Conservation (phyloP, 2,797 vertebrate genomes). For the Liasis olivaceus region DNA sequence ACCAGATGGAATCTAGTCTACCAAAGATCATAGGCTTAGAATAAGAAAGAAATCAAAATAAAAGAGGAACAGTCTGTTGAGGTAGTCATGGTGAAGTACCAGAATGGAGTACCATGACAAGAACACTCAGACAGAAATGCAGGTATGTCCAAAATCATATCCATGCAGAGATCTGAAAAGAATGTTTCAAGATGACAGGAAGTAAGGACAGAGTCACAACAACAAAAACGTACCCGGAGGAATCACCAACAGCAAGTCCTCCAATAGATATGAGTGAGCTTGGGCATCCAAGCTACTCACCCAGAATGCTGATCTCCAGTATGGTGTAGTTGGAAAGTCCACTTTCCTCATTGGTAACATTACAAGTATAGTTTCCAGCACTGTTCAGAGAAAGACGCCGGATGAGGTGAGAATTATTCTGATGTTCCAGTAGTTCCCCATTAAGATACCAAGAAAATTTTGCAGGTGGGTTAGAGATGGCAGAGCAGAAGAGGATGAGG, state of each 20-base stretch:
- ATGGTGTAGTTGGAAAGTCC: background rate
- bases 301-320: slow-evolving; percentile 13
- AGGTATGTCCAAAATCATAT: background rate
- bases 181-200: background rate
- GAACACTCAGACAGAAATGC: background rate
- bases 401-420: background rate
- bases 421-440: fast-evolving
- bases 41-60: background rate
- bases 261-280: background rate
- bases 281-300: slow-evolving; percentile 36
- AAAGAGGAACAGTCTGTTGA: background rate
- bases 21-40: background rate
- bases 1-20: background rate
- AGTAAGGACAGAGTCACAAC: background rate
- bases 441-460: slow-evolving; percentile 38
- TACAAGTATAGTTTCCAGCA: slow-evolving; percentile 41
- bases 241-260: background rate
- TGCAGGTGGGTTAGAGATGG: slow-evolving; percentile 38
- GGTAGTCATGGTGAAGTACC: background rate
- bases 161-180: background rate
- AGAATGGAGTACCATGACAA: background rate
- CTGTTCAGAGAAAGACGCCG: background rate
- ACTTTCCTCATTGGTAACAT: slow-evolving; percentile 16
- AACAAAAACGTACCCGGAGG: too few species aligned
- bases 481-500: slow-evolving; percentile 27